Evolutionary conservation across 2,113 vertebrate species (phyloP).

Genomic region (Loxodonta africana): DNA sequence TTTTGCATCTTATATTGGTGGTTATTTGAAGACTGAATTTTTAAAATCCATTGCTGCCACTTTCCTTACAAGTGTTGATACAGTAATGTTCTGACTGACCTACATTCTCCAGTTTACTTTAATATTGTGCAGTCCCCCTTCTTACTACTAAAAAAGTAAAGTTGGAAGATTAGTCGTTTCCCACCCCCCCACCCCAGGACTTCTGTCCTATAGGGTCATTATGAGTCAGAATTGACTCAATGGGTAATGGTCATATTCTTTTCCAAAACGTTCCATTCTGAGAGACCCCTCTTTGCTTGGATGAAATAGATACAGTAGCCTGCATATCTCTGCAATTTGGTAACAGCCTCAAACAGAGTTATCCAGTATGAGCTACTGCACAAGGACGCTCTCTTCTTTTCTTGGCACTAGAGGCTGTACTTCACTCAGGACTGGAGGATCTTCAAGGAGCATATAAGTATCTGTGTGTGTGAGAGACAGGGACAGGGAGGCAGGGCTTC

Average conservation of each 20-base stretch:
- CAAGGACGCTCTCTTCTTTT: background rate
- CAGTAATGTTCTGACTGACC: conserved; percentile 81
- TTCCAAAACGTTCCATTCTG: conserved; percentile 27
- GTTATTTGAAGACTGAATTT: conserved; percentile 83
- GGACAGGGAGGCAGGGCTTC: rapidly evolving
- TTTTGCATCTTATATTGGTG: conserved; percentile 81
- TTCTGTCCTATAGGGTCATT: too few species aligned
- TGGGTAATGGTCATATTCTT: background rate
- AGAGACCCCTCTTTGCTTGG: conserved; percentile 28
- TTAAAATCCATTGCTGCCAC: conserved; percentile 74
- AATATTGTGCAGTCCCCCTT: conserved; percentile 69
- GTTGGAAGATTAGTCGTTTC: conserved; percentile 67
- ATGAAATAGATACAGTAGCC: conserved; percentile 38
- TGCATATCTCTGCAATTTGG: background rate
- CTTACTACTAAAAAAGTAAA: conserved; percentile 71
- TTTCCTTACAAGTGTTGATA: conserved; percentile 77
- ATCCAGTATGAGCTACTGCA: background rate
- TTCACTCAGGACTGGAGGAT: background rate
- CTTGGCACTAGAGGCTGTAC: background rate
- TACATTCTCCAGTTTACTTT: conserved; percentile 79
- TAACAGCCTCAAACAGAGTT: background rate
- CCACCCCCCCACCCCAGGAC: too few species aligned
- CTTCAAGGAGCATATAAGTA: background rate
- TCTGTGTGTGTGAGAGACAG: background rate
- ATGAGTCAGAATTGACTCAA: too few species aligned